Evolutionary conservation across 64 coral and sea anemone genomes (phyloP), one percentile per base, ranked within the genome.

Genomic region (Astreopora myriophthalma): DNA sequence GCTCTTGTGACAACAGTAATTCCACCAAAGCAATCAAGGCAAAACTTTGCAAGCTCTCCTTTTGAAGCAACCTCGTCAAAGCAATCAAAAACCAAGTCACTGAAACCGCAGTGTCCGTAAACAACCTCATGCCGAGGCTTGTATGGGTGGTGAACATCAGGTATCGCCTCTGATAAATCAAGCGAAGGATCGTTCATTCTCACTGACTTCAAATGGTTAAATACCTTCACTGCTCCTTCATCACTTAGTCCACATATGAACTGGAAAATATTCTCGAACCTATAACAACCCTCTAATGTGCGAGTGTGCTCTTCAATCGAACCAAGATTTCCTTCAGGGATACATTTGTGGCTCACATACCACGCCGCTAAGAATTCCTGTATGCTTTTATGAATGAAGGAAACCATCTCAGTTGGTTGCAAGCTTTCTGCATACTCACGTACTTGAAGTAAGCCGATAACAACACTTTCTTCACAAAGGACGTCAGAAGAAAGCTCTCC

Each of bases 221-320:
- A 78, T 10, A 78, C 75, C 13, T 31, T 78, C 75, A 5, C 39
- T 49, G 75, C 75, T 51, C 75, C 75, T 51, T 52, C 5, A 25
- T 78, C 14, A 4, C 40, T 30, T 8, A 78, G 51, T 30, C 75
- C 75, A 29, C 75, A 78, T 8, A 78, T 40, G 14, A 78, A 78
- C 75, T 52, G 40, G 27, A 78, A 32, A 78, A 78, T 40, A 52
- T 78, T 78, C 3, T 78, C 75, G 24, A 78, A 78, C 40, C 40
- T 22, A 6, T 27, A 2, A 16, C 75, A 78, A 10, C 29, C 75
- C 1, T 78, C 25, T 6, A 78, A 78, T 2, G 75, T 78, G 10
- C 0, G 75, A 5, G 75, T 40, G 6, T 52, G 46, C 40, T 29
- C 13, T 14, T 34, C 68, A 71, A 16, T 0, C 5, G 9, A 3